Base-by-base conservation (phyloP, 1,140 invertebrate genomes). In the Agrilus planipennis region DNA sequence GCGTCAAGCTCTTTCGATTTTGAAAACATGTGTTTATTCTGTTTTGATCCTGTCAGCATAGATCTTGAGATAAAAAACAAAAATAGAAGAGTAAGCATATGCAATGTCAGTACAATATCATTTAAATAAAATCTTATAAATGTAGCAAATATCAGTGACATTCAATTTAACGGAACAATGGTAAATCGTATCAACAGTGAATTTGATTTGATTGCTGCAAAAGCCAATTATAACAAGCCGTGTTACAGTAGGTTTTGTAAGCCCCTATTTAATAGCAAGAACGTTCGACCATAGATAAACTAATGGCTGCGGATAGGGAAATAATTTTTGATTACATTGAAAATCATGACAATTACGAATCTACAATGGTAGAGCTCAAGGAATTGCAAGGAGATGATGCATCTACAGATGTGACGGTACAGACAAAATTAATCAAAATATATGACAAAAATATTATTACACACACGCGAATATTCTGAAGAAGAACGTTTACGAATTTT, bases 261-360 rank as follows among this genome's bases (percentile, higher is more conserved):
- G 54, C 41, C 49, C 4, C 47, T 47, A 40, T 39, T 45, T 38
- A 46, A 45, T 44, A 47, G 49, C 19, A 53, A 41, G 21, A 44
- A 40, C 36, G 44, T 47, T 39, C 48, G 51, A 9, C 30, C 3
- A 22, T 6, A 53, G 46, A 57, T 50, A 39, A 53, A 54, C 47
- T 53, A 52, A 48, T 55, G 37, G 51, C 48, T 44, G 18, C 50
- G 34, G 53, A 52, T 46, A 58, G 57, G 52, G 41, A 51, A 34
- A 43, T 54, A 39, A 58, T 58, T 51, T 57, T 57, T 49, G 30
- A 23, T 51, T 58, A 56, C 39, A 56, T 57, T 45, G 56, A 58
- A 55, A 56, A 58, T 54, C 47, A 57, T 52, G 49, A 47, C 34
- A 52, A 49, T 39, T 51, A 32, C 30, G 34, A 39, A 16, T 39